Conservation (phyloP, 2,113 vertebrate genomes). For the Hepsetus odoe region DNA sequence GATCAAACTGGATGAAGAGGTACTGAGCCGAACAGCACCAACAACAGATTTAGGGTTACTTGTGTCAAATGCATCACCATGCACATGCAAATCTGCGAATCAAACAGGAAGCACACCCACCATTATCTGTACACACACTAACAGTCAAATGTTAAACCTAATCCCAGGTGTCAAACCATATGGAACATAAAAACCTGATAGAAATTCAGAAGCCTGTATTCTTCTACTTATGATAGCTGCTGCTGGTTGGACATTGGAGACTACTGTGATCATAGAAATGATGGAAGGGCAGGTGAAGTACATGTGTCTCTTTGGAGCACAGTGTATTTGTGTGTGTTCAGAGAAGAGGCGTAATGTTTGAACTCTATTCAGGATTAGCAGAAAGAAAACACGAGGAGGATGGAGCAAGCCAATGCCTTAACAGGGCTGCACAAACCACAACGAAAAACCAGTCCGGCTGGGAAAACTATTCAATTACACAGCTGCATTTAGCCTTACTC, state of each 20-base stretch:
- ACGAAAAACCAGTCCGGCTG: constrained; percentile 4
- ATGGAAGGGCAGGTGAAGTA: neutral
- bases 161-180: neutral
- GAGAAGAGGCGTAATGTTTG: constrained; percentile 33
- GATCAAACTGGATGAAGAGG: constrained; percentile 33
- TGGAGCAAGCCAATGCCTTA: constrained; percentile 25
- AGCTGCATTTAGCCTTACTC: constrained; percentile 42
- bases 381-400: constrained; percentile 30
- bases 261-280: neutral
- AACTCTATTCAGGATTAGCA: constrained; percentile 45
- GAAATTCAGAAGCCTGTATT: neutral
- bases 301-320: neutral
- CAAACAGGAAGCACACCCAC: neutral
- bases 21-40: constrained; percentile 36
- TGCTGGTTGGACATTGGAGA: neutral
- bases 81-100: neutral
- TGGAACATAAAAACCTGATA: neutral
- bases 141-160: constrained; percentile 21
- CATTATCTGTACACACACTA: too few species aligned
- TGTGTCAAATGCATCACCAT: neutral
- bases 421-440: constrained; percentile 34
- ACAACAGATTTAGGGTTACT: constrained; percentile 18
- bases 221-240: neutral
- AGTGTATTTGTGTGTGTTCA: neutral
- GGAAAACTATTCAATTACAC: constrained; percentile 48